These are phyloP conservation scores for Athripsodes cinereus DNA, from an alignment of 2,888 invertebrate genomes.

Conservation along the genomic window DNA sequence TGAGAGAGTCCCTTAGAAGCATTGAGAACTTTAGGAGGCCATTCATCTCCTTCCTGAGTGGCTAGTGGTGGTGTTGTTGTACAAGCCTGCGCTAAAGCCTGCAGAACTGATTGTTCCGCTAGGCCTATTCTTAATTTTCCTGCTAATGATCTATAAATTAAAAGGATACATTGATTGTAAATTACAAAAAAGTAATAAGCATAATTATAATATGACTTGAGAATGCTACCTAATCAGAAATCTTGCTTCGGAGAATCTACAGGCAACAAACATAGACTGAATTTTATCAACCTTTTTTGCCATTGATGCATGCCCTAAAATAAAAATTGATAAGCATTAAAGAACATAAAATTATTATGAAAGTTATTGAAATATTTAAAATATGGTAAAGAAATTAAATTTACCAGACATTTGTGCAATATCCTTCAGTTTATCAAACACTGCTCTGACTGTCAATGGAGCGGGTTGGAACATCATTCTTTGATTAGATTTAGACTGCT, in stretches of 20 bases:
- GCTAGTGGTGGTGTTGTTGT: slow-evolving; percentile 65
- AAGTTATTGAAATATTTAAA: no score
- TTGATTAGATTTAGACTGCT: slow-evolving; percentile 78
- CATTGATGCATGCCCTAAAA: slow-evolving; percentile 54
- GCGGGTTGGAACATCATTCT: slow-evolving; percentile 83
- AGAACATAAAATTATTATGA: neutral
- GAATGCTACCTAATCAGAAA: slow-evolving; percentile 62
- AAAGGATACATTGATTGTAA: no score
- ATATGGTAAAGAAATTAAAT: neutral
- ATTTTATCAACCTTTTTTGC: slow-evolving; percentile 89
- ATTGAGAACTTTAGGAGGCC: slow-evolving; percentile 58
- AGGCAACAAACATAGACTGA: slow-evolving; percentile 87
- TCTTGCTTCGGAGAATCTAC: slow-evolving; percentile 79
- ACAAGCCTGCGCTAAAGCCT: slow-evolving; percentile 83
- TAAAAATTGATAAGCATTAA: neutral
- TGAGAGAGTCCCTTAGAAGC: slow-evolving; percentile 55
- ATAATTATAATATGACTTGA: neutral
- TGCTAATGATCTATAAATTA: slow-evolving; percentile 62
- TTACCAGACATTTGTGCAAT: slow-evolving; percentile 82
- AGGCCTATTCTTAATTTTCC: slow-evolving; percentile 95
- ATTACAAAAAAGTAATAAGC: no score
- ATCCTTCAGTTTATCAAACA: slow-evolving; percentile 78
- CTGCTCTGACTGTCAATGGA: slow-evolving; percentile 64
- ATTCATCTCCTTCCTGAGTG: slow-evolving; percentile 62
- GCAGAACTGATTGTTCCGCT: slow-evolving; percentile 92